These are phyloP conservation scores for Hyphantria cunea DNA, from an alignment of 1,140 invertebrate genomes.

Conservation along the genomic window DNA sequence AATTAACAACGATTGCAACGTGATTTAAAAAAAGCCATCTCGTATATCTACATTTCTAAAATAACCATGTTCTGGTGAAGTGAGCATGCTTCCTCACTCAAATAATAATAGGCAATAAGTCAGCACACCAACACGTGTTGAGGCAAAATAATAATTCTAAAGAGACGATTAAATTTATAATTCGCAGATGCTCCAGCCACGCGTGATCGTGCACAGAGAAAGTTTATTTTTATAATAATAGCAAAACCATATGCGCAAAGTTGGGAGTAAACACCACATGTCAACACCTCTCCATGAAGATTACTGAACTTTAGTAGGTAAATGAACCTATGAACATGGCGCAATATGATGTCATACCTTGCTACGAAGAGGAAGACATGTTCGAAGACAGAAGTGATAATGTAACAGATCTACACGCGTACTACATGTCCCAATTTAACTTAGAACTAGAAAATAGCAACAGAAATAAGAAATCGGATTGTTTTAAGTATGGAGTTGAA, in stretches of 20 bases:
- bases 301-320: slow-evolving; percentile 71
- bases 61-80: slow-evolving; percentile 4
- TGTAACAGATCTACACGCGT: slow-evolving; percentile 68
- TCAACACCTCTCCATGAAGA: slow-evolving; percentile 63
- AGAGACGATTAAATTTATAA: slow-evolving; percentile 70
- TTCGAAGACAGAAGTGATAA: slow-evolving; percentile 63
- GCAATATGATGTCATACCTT: slow-evolving; percentile 67
- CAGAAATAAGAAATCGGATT: slow-evolving; percentile 53
- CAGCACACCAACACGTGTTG: slow-evolving; percentile 60
- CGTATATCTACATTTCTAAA: slow-evolving; percentile 19
- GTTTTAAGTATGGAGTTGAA: slow-evolving; percentile 65
- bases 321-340: slow-evolving; percentile 72
- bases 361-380: slow-evolving; percentile 58
- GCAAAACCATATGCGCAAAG: slow-evolving; percentile 72
- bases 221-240: slow-evolving; percentile 82
- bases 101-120: slow-evolving; percentile 30
- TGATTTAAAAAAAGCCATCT: slow-evolving; percentile 18
- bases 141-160: slow-evolving; percentile 30
- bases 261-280: slow-evolving; percentile 62
- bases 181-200: slow-evolving; percentile 74
- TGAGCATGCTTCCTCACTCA: slow-evolving; percentile 17
- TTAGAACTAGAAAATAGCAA: slow-evolving; percentile 69
- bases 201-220: slow-evolving; percentile 70
- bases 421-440: slow-evolving; percentile 77
- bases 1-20: slow-evolving; percentile 11